Conservation (phyloP, 2,113 vertebrate genomes). For the Vimba vimba region DNA sequence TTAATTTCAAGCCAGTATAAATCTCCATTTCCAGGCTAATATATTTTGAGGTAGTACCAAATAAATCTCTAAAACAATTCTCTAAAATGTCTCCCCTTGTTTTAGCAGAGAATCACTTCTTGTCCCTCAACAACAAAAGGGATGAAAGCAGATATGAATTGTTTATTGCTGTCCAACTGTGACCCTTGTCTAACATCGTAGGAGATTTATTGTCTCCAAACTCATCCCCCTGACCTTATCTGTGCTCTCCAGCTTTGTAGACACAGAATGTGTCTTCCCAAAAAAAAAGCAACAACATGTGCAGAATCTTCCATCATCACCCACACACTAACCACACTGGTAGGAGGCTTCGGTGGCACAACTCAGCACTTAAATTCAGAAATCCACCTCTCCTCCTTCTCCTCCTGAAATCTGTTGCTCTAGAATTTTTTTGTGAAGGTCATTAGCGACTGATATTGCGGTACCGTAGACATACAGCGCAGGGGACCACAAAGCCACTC, state of each 20-base stretch:
- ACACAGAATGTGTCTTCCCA: not conserved
- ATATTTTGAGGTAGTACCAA: not conserved
- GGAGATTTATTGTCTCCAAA: conserved; percentile 41
- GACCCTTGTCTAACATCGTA: conserved; percentile 26
- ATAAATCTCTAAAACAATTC: not conserved
- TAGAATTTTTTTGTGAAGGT: conserved; percentile 2
- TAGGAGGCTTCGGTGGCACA: not conserved
- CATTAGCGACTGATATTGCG: conserved; percentile 29
- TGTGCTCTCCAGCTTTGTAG: conserved; percentile 32
- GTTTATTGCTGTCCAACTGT: not conserved
- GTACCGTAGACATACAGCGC: not conserved
- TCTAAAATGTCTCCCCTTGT: not conserved
- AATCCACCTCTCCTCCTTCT: not conserved
- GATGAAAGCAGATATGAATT: conserved; percentile 4
- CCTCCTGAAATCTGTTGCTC: conserved; percentile 22
- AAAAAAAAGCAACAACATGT: not conserved
- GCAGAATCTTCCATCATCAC: conserved; percentile 19
- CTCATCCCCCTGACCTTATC: conserved; percentile 41
- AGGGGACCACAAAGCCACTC: conserved; percentile 44
- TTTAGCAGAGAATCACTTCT: not conserved
- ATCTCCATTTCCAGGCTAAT: not conserved
- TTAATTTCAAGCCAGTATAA: conserved; percentile 6
- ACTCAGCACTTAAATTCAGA: not conserved
- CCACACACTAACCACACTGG: not conserved
- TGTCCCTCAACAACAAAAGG: conserved; percentile 23